Percentiles rank a stretch among this genome's conserved stretches.
phyloP scores from a whole-genome alignment of 37 sponge, comb jelly and placozoan species.

The Halisarca cf. caerulea region DNA sequence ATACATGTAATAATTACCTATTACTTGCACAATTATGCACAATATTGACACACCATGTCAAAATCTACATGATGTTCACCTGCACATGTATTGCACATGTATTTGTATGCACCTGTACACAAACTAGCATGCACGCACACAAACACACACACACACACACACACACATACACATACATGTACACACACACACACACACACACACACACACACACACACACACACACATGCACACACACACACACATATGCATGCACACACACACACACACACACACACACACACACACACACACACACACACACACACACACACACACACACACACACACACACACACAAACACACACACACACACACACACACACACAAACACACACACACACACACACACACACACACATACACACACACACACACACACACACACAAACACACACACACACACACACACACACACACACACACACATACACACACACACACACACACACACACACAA shows the following conservation, averaged over 20 bases:
- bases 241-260: background rate
- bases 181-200: too few species aligned
- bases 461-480: constrained; percentile 1
- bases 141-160: too few species aligned
- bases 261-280: background rate
- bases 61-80: too few species aligned
- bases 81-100: too few species aligned
- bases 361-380: constrained; percentile 18
- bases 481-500: constrained; percentile 16
- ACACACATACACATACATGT: too few species aligned
- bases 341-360: background rate
- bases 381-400: background rate
- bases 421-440: background rate
- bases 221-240: too few species aligned
- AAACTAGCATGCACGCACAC: too few species aligned
- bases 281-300: constrained; percentile 4
- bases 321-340: constrained; percentile 29
- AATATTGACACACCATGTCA: too few species aligned
- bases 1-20: too few species aligned
- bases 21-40: too few species aligned
- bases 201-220: too few species aligned
- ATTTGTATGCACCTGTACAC: too few species aligned
- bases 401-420: constrained; percentile 23
- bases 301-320: background rate
- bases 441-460: constrained; percentile 3